A percentile compares a stretch with the other conserved stretches of the same genome.
phyloP scores from a whole-genome alignment of 2,888 invertebrate species.

The Callyntrura guangdongensis region DNA sequence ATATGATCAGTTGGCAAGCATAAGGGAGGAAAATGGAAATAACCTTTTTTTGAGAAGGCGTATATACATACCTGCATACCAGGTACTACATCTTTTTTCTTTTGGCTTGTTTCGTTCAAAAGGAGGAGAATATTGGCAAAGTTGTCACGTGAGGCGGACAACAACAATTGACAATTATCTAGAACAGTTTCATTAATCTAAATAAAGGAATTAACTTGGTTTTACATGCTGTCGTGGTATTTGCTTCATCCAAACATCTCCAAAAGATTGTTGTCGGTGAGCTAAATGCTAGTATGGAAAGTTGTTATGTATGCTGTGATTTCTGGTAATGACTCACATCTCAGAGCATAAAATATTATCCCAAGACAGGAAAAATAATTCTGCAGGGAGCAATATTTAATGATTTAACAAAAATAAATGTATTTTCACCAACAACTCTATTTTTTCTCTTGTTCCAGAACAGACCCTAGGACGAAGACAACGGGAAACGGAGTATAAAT shows the following conservation, averaged over 20 bases:
- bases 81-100: neutral
- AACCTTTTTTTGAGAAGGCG: neutral
- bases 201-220: slow-evolving; percentile 40
- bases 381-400: too few relatives aligned
- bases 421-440: neutral
- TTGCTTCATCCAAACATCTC: neutral
- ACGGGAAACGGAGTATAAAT: neutral
- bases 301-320: neutral
- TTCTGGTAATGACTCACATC: neutral
- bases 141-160: slow-evolving; percentile 6
- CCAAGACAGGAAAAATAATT: neutral
- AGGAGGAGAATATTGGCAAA: neutral
- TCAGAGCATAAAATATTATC: neutral
- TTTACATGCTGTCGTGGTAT: neutral
- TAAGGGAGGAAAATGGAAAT: neutral
- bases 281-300: neutral
- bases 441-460: neutral
- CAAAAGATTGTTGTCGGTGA: neutral
- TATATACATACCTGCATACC: neutral
- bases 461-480: neutral
- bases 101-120: too few relatives aligned
- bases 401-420: too few relatives aligned
- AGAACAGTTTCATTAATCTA: slow-evolving; percentile 73
- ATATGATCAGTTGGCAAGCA: neutral
- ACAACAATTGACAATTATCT: neutral